A percentile compares a stretch with the other conserved stretches of the same genome.
These are phyloP conservation scores for Verasper variegatus DNA, from an alignment of 2,113 vertebrate species.

Conservation along the genomic window DNA sequence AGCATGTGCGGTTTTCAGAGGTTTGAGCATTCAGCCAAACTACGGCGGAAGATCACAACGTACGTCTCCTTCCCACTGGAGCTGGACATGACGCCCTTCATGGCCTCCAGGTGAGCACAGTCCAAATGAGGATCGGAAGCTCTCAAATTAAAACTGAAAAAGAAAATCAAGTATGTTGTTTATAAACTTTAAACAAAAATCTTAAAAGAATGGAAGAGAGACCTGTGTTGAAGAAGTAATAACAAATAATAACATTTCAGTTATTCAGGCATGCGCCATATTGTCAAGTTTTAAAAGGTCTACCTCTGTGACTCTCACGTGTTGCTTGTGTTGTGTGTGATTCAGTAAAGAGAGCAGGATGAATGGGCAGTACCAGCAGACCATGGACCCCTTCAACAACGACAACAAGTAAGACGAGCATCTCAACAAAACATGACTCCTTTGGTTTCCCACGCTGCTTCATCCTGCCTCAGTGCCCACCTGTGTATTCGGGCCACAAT, in stretches of 20 bases:
- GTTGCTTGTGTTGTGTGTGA: conserved; percentile 23
- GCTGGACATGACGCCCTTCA: conserved; percentile 99
- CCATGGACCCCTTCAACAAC: conserved; percentile 92
- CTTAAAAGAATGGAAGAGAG: no score
- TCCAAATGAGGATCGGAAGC: background rate
- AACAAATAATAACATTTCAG: background rate
- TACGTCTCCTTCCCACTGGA: conserved; percentile 98
- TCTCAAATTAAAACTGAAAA: background rate
- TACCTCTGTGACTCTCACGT: background rate
- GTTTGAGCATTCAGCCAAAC: conserved; percentile 95
- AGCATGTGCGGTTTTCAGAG: conserved; percentile 52
- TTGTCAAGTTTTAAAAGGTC: background rate
- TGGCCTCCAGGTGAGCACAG: conserved; percentile 93
- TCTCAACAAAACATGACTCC: no score
- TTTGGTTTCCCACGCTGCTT: background rate
- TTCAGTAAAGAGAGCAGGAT: conserved; percentile 98
- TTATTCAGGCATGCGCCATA: background rate
- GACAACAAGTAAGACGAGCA: conserved; percentile 93
- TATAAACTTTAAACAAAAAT: background rate
- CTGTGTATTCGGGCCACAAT: no score
- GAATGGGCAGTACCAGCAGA: conserved; percentile 98
- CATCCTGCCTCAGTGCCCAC: no score
- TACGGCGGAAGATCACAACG: conserved; percentile 97
- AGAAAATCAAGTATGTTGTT: background rate
- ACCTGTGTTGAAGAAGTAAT: background rate